phyloP scores from a whole-genome alignment of 92 coral and sea anemone genomes.

The Micromussa lordhowensis region DNA sequence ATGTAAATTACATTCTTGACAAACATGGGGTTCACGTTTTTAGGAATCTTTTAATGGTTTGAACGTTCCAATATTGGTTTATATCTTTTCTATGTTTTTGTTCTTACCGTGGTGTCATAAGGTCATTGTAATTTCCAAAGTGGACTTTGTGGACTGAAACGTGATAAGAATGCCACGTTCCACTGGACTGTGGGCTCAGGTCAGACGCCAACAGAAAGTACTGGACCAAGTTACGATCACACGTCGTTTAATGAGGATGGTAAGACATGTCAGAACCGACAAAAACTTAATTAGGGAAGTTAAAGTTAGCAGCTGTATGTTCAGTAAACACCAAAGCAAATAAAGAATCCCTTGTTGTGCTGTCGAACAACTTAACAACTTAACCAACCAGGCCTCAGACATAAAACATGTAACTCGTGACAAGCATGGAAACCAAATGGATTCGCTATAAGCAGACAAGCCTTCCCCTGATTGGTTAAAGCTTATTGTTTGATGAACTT shows the following conservation, averaged over 20 bases:
- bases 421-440: background rate
- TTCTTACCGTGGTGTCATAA: background rate
- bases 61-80: background rate
- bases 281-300: background rate
- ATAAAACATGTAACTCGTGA: background rate
- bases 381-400: background rate
- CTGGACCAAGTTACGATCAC: slow-evolving; percentile 60
- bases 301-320: no score
- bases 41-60: background rate
- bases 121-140: slow-evolving; percentile 47
- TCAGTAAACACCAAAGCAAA: no score
- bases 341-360: no score
- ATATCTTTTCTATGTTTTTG: background rate
- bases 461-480: background rate
- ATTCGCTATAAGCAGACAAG: no score
- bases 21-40: background rate
- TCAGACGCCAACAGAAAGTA: slow-evolving; percentile 44
- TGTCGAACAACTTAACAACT: no score
- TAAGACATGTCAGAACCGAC: background rate
- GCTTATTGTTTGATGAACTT: background rate
- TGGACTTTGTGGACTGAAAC: slow-evolving; percentile 51
- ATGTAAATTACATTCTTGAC: no score
- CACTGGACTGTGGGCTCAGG: slow-evolving; percentile 43
- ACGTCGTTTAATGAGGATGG: slow-evolving; percentile 39
- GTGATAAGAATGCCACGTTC: slow-evolving; percentile 31